Base-by-base conservation (phyloP, 2,797 vertebrate genomes). In the Oreochromis grahami region DNA sequence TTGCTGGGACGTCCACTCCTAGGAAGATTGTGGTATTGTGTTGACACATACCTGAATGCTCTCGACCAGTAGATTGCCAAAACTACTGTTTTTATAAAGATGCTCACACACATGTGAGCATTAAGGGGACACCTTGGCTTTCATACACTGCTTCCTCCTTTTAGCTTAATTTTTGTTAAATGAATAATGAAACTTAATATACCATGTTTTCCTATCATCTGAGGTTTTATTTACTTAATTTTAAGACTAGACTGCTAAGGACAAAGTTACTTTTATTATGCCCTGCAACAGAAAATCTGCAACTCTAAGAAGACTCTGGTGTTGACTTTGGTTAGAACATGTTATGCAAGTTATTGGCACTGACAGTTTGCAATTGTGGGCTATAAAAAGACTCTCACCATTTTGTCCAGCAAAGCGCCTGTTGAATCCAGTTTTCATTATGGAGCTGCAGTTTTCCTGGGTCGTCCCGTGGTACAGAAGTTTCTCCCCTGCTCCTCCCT, bases 401-500 rank as follows among this genome's bases (percentile, higher is more conserved):
- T 96, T 96, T 84, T 95, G 91, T 0, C 96, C 96, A 13, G 91
- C 87, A 24, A 92, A 95, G 41, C 89, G 14, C 17, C 95, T 90
- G 91, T 95, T 92, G 83, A 96, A 96, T 7, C 94, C 95, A 10
- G 36, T 89, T 12, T 79, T 86, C 68, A 90, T 86, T 86, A 96
- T 96, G 55, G 92, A 87, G 15, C 78, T 1, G 19, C 90, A 94
- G 84, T 92, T 93, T 0, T 70, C 41, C 2, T 56, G 36, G 8
- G 87, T 90, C 2, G 95, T 95, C 38, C 96, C 95, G 1, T 96
- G 95, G 58, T 93, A 96, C 38, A 96, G 91, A 7, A 68, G 15
- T 70, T 38, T 93, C 77, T 96, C 95, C 2, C 76, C 38, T 2
- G 79, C 91, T 8, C 81, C 91, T 0, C 58, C 60, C 2, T 1